Percentiles rank a stretch among this genome's conserved stretches.
Evolutionary conservation across 2,888 invertebrate species (phyloP).

Genomic region (Pammene fasciana): DNA sequence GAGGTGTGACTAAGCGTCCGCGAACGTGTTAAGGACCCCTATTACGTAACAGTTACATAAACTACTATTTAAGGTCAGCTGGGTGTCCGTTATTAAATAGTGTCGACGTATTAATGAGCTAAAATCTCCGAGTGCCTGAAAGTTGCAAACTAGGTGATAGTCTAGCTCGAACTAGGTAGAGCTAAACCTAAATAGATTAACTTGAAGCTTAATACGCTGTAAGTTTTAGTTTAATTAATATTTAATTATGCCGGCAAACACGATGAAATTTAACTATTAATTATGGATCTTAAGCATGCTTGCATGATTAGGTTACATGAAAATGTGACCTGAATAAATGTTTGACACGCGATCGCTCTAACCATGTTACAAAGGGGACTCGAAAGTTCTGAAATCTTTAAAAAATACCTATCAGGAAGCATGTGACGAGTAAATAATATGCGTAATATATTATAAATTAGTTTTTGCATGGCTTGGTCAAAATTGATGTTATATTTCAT

Average conservation of each 20-base stretch:
- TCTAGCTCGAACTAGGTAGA: constrained; percentile 49
- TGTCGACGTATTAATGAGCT: constrained; percentile 19
- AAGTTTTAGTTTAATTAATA: constrained; percentile 24
- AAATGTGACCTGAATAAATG: constrained; percentile 1
- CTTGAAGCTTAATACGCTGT: constrained; percentile 17
- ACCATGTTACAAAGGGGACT: background rate
- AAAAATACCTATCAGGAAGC: no score
- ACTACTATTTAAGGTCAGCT: background rate
- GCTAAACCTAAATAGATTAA: constrained; percentile 41
- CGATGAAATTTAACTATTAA: constrained; percentile 11
- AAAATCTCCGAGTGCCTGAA: constrained; percentile 44
- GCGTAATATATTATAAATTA: no score
- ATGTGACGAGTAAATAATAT: no score
- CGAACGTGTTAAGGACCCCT: no score
- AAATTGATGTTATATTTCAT: no score
- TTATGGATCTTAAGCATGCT: constrained; percentile 9
- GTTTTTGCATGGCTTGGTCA: no score
- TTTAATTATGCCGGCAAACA: constrained; percentile 26
- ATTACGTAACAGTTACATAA: no score
- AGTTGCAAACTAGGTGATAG: constrained; percentile 54
- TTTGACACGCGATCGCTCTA: background rate
- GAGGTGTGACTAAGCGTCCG: no score
- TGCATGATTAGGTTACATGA: background rate
- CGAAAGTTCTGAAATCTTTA: background rate
- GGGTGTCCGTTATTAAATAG: constrained; percentile 2